Conservation (phyloP, 1,140 invertebrate species). For the Microplitis mediator region DNA sequence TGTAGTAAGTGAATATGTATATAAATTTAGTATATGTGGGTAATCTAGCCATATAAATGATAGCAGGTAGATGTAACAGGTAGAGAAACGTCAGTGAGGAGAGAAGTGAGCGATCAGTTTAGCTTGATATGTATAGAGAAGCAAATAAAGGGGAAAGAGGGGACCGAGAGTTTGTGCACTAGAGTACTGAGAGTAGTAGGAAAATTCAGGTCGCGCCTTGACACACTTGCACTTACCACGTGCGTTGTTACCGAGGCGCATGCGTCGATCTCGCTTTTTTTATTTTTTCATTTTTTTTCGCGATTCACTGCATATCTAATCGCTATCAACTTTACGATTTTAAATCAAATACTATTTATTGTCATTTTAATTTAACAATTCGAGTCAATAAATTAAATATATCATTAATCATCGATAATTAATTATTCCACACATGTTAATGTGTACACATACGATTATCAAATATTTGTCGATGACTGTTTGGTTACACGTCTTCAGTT, state of each 20-base stretch:
- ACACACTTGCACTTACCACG: slow-evolving; percentile 63
- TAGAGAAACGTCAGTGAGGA: slow-evolving; percentile 15
- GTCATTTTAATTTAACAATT: too few species aligned
- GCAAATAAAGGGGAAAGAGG: slow-evolving; percentile 35
- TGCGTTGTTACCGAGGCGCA: slow-evolving; percentile 54
- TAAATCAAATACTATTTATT: too few species aligned
- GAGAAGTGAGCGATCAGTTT: slow-evolving; percentile 1
- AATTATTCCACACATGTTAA: too few species aligned
- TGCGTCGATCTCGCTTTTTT: slow-evolving; percentile 43
- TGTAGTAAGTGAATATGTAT: too few species aligned
- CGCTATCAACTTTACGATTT: neutral
- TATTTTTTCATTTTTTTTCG: neutral
- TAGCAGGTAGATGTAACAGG: slow-evolving; percentile 1
- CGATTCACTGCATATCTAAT: neutral
- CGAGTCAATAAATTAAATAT: too few species aligned
- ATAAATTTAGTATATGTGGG: too few species aligned
- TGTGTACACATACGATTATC: too few species aligned
- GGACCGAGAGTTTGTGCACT: slow-evolving; percentile 5
- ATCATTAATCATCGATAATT: too few species aligned
- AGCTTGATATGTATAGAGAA: neutral
- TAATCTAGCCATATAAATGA: too few species aligned
- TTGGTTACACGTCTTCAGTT: too few species aligned
- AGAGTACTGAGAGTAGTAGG: slow-evolving; percentile 45
- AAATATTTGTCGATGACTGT: too few species aligned
- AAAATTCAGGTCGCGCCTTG: slow-evolving; percentile 65